These are phyloP conservation scores for Aspidiotus rigidus DNA, from an alignment of 2,888 invertebrate genomes.

Conservation along the genomic window DNA sequence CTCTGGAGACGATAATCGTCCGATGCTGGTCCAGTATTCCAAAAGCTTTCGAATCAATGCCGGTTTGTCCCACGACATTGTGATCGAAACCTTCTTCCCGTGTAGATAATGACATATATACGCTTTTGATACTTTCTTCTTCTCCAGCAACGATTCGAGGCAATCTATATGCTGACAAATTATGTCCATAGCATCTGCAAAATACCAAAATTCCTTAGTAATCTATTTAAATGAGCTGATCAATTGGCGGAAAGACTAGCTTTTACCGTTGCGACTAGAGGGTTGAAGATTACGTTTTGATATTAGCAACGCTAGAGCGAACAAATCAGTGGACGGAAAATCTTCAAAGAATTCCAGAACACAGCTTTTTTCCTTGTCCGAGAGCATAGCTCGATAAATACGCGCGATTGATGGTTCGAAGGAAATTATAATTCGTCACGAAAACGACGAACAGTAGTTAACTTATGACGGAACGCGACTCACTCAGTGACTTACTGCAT, in stretches of 20 bases:
- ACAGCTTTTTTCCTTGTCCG: neutral
- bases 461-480: too few species aligned
- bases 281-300: neutral
- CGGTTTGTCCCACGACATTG: constrained; percentile 47
- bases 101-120: constrained; percentile 50
- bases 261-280: neutral
- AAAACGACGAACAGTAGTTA: too few species aligned
- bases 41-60: constrained; percentile 46
- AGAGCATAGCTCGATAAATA: neutral
- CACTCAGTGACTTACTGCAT: too few species aligned
- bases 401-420: too few species aligned
- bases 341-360: neutral
- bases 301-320: neutral
- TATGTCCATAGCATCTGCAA: constrained; percentile 49
- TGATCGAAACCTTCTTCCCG: constrained; percentile 45
- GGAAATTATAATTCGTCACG: too few species aligned
- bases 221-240: neutral
- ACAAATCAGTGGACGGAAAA: neutral
- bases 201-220: neutral
- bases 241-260: neutral
- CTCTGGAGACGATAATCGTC: too few species aligned
- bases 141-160: constrained; percentile 46
- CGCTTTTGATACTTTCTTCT: constrained; percentile 49
- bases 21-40: constrained; percentile 44
- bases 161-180: constrained; percentile 48